These are phyloP conservation scores for Bubo blakistoni DNA, from an alignment of 2,113 vertebrate species.

Conservation along the genomic window DNA sequence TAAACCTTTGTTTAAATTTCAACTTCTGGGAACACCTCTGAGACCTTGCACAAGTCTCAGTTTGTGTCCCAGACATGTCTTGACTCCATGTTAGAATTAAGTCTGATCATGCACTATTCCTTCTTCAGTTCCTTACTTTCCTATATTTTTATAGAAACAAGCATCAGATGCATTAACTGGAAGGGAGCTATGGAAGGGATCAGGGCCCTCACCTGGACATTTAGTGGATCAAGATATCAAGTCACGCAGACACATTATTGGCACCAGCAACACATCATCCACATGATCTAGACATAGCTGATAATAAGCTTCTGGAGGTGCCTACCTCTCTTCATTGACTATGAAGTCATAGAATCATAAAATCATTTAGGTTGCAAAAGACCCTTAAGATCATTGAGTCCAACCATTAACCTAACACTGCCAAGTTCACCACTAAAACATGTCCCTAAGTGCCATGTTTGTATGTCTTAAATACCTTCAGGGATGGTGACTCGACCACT, in stretches of 20 bases:
- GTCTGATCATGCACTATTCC: not conserved
- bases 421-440: not conserved
- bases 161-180: not conserved
- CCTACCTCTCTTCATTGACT: not conserved
- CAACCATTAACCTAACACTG: not conserved
- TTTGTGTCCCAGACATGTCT: not conserved
- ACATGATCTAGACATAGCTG: not conserved
- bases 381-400: not conserved
- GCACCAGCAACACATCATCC: not conserved
- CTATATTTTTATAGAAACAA: not conserved
- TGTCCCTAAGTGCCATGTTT: accelerated
- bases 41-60: accelerated
- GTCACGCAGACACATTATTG: not conserved
- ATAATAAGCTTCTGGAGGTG: not conserved
- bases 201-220: not conserved
- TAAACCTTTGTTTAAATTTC: not conserved
- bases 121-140: not conserved
- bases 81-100: not conserved
- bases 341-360: not conserved
- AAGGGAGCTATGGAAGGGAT: not conserved
- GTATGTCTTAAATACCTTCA: not conserved
- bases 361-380: not conserved
- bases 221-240: not conserved
- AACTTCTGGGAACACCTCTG: not conserved
- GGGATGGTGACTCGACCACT: not conserved